Percentiles rank a stretch among this genome's conserved stretches.
phyloP scores from a whole-genome alignment of 2,888 invertebrate genomes.

The Cephalotes varians region DNA sequence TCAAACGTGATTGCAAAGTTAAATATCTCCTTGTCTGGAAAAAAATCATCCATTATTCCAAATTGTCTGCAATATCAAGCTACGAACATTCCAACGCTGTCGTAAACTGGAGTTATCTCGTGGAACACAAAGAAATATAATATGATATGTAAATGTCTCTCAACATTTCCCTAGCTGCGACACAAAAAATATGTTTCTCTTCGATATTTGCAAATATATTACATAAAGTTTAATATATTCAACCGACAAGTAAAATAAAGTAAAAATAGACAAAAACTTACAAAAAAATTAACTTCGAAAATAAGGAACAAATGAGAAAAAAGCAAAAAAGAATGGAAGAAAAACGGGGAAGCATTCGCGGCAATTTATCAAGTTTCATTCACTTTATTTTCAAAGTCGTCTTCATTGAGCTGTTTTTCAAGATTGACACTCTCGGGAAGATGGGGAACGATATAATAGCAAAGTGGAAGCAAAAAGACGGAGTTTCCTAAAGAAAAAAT shows the following conservation, averaged over 20 bases:
- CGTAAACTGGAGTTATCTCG: conserved; percentile 15
- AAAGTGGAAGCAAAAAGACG: background rate
- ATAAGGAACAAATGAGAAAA: conserved; percentile 15
- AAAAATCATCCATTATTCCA: background rate
- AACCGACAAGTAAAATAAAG: background rate
- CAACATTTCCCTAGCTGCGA: background rate
- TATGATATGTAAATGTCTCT: background rate
- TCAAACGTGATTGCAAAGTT: background rate
- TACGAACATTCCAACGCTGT: background rate
- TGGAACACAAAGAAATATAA: background rate
- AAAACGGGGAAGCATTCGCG: conserved; percentile 7
- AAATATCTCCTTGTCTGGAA: background rate
- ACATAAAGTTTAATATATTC: background rate
- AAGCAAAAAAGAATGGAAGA: conserved; percentile 9
- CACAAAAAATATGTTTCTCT: background rate
- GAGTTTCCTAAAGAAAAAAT: background rate
- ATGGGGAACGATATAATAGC: conserved; percentile 8
- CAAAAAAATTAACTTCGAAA: conserved; percentile 8
- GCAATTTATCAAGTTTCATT: conserved; percentile 35
- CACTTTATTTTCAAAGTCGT: conserved; percentile 11
- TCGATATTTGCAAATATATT: background rate
- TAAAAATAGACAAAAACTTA: too few species aligned
- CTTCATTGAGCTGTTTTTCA: background rate
- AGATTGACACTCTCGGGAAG: conserved; percentile 29
- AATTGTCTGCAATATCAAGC: conserved; percentile 18